Evolutionary conservation across 1,140 invertebrate species (phyloP), one percentile per base, ranked within the genome.

Genomic region (Nephotettix cincticeps): DNA sequence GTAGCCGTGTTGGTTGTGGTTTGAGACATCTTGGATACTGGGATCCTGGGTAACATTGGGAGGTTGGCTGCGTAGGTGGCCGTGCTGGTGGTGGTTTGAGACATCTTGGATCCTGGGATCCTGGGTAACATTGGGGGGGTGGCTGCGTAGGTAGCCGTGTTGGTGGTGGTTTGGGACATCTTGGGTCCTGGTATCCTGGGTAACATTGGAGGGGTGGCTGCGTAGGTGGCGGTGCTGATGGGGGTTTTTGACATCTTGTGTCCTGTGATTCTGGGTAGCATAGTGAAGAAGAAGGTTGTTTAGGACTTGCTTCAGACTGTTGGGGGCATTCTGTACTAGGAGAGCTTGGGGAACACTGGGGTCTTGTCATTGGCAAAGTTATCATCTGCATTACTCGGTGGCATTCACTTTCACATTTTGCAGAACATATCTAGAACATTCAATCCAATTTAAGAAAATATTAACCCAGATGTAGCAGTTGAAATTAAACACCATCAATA

Each of bases 191-290:
- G 3, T 78, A 78, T 21, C 79, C 79, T 28, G 78, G 78, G 61
- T 79, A 81, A 67, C 79, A 80, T 21, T 29, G 36, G 11, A 71
- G 56, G 56, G 30, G 14, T 43, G 69, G 14, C 1, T 71, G 43
- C 11, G 75, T 63, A 58, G n/a, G n/a, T n/a, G n/a, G n/a, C n/a
- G n/a, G 9, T 9, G n/a, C n/a, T n/a, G n/a, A n/a, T n/a, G n/a
- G n/a, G n/a, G n/a, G n/a, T n/a, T n/a, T n/a, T n/a, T n/a, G 77
- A 72, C 80, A 80, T 65, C 76, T 72, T 19, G 79, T 78, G 74
- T 79, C 81, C 0, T 32, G 25, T 54, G 77, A 79, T 40, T 81
- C 82, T 14, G 79, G 81, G 71, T 76, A 81, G 71, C 80, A 83
- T 11, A 73, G 65, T 6, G 27, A 75, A 1, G 67, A 73, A 14